Evolutionary conservation across 2,797 vertebrate genomes (phyloP).

Genomic region (Sus cebifrons): DNA sequence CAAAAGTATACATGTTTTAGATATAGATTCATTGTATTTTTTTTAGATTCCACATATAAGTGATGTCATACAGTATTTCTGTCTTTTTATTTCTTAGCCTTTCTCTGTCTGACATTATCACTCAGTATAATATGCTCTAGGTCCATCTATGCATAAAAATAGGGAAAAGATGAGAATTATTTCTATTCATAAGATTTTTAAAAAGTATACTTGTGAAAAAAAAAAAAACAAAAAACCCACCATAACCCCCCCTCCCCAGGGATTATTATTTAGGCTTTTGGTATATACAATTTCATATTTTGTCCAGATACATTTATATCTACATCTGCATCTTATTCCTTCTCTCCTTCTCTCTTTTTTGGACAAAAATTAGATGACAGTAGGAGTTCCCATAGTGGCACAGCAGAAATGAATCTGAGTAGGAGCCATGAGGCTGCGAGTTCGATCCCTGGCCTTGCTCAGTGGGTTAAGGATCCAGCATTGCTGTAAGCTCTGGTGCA

Average conservation of each 20-base stretch:
- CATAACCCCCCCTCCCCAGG: neutral
- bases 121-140: neutral
- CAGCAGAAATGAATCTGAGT: too few species aligned
- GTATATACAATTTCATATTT: neutral
- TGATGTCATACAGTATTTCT: neutral
- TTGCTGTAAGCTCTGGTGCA: too few species aligned
- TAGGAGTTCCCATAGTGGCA: too few species aligned
- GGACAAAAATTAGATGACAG: slow-evolving; percentile 2
- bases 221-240: slow-evolving; percentile 44
- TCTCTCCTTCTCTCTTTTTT: neutral
- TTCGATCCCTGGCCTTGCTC: too few species aligned
- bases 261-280: slow-evolving; percentile 48
- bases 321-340: neutral
- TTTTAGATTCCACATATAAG: neutral
- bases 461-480: too few species aligned
- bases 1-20: neutral
- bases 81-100: neutral
- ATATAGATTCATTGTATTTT: neutral
- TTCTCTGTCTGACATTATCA: neutral
- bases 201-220: neutral
- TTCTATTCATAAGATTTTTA: neutral
- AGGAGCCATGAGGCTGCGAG: too few species aligned
- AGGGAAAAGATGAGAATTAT: neutral
- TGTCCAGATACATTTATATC: neutral
- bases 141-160: neutral